Evolutionary conservation across 2,113 vertebrate species (phyloP).

Genomic region (Strigops habroptila): DNA sequence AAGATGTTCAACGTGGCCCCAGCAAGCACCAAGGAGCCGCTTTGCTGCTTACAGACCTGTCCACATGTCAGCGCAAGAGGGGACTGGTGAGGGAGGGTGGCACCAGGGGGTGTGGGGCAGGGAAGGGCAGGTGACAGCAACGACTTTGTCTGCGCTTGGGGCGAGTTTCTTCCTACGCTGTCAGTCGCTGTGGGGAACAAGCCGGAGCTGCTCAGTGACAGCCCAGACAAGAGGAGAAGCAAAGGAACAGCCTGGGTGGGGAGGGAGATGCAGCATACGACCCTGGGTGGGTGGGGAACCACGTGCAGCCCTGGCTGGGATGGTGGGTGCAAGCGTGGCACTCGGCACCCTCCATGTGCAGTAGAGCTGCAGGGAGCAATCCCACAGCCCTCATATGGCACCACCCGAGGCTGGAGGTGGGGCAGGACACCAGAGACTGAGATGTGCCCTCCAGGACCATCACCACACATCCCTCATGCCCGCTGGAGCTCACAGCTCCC

Average conservation of each 20-base stretch:
- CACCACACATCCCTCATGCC: accelerated
- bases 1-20: not conserved
- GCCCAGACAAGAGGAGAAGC: not conserved
- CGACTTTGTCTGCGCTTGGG: not conserved
- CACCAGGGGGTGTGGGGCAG: not conserved
- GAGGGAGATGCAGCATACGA: not conserved
- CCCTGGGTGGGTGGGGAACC: not conserved
- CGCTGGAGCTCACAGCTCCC: not conserved
- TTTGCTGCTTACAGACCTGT: accelerated
- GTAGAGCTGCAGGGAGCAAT: not conserved
- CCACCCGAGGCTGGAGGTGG: accelerated
- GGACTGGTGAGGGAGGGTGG: not conserved
- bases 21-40: not conserved
- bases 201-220: not conserved
- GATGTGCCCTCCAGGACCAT: not conserved
- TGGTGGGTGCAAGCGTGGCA: accelerated
- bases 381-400: accelerated
- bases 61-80: not conserved
- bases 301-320: accelerated
- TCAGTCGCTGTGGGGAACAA: not conserved
- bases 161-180: not conserved
- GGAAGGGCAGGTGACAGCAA: not conserved
- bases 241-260: not conserved
- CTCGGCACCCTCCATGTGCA: accelerated
- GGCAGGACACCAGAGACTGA: not conserved